Base-by-base conservation (phyloP, 2,113 vertebrate species). In the Microtus ochrogaster region DNA sequence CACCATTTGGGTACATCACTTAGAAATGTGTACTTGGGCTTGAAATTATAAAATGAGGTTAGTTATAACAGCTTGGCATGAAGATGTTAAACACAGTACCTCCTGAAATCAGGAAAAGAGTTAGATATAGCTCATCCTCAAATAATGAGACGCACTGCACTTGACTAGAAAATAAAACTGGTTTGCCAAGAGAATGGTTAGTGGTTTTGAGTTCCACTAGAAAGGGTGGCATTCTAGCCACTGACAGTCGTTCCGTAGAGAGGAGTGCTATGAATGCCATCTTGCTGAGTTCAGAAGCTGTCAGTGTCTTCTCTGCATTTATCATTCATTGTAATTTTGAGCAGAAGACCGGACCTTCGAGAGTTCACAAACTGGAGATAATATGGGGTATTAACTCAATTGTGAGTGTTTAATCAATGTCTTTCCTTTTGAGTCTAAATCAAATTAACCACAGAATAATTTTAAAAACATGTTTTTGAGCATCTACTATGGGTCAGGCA, bases 261-360 rank as follows among this genome's bases (percentile, higher is more conserved):
- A 93, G 28, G 16, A 77, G 5, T 61, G 26, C 14, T 70, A 81
- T 82, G 76, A 92, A 41, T 36, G 14, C 22, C 6, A 87, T 28
- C 58, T 41, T 78, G 12, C 65, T 84, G 65, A 91, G 55, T 90
- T 88, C 49, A 21, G 66, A 95, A 74, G 76, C 83, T 91, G 88
- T 3, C 52, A 65, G 17, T 72, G 39, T 61, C 5, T 87, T 92
- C 16, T 94, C 74, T 73, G 5, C 7, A n/a, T 66, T 90, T 83
- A 39, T 14, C 49, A 58, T 77, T 89, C 49, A 49, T 58, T 63
- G 44, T 49, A 44, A 73, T 73, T 90, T 22, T 66, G 79, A 78
- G 12, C 7, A 26, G n/a, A 90, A 33, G 21, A 13, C 74, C 21
- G 55, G 63, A 91, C 11, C 7, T 14, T 14, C 14, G 26, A 66